A percentile compares a stretch with the other conserved stretches of the same genome.
Evolutionary conservation across 2,888 invertebrate species (phyloP).

Genomic region (Pimpla rufipes): DNA sequence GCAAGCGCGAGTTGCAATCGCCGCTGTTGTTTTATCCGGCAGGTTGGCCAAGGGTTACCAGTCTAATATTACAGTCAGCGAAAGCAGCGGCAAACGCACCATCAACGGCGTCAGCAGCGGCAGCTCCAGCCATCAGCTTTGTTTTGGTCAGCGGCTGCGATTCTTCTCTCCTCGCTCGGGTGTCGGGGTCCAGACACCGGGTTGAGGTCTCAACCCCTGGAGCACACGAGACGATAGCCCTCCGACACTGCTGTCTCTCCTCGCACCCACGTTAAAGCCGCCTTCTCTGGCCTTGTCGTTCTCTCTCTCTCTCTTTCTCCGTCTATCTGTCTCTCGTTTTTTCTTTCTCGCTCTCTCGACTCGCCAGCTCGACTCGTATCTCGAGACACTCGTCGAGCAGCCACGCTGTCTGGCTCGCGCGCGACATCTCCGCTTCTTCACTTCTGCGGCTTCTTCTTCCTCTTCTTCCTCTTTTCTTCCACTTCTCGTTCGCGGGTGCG

Average conservation of each 20-base stretch:
- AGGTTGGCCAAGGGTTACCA: not conserved
- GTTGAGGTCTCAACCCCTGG: constrained; percentile 76
- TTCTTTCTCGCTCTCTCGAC: constrained; percentile 16
- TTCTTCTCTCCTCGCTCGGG: constrained; percentile 38
- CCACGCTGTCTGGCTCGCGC: constrained; percentile 79
- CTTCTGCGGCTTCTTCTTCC: constrained; percentile 37
- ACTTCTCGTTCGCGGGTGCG: constrained; percentile 42
- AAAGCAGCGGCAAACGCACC: not conserved
- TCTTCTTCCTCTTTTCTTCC: constrained; percentile 3
- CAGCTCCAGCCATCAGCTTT: not conserved
- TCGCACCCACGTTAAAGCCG: constrained; percentile 46
- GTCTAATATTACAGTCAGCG: constrained; percentile 45
- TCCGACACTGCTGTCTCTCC: constrained; percentile 71
- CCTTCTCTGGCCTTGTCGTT: constrained; percentile 10
- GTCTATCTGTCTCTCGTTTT: constrained; percentile 7
- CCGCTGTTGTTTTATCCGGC: constrained; percentile 28
- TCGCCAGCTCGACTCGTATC: constrained; percentile 17
- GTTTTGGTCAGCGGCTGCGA: constrained; percentile 17
- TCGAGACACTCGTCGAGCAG: constrained; percentile 68
- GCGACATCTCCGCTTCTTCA: constrained; percentile 52
- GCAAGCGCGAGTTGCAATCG: constrained; percentile 17
- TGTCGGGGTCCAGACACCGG: constrained; percentile 70
- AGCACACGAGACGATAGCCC: constrained; percentile 75
- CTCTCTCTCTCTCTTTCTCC: constrained; percentile 21
- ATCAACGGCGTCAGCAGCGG: not conserved